Evolutionary conservation across 2,113 vertebrate species (phyloP), one percentile per base, ranked within the genome.

Genomic region (Upupa epops): DNA sequence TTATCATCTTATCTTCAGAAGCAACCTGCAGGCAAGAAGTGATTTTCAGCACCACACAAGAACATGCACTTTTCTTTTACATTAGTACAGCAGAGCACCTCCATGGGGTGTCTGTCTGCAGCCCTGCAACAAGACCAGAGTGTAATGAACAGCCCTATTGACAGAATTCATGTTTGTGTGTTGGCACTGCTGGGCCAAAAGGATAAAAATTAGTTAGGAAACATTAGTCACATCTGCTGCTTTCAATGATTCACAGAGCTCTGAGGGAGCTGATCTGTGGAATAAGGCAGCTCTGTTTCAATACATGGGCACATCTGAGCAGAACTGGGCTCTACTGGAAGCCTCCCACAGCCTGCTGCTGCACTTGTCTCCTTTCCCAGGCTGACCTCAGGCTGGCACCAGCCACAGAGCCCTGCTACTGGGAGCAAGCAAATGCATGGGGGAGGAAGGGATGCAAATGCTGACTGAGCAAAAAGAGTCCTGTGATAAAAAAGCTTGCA

Each of bases 401-500:
- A 55, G 64, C 5, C 42, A 4, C 63, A 48, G 46, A 26, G 8
- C 11, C 7, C 19, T 36, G 61, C 77, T 56, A 34, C 77, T 20
- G 32, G 46, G 20, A 88, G 28, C 20, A 13, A 88, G 28, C 20
- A 13, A 5, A 19, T 55, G 42, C 60, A 16, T 7, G 11, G 40
- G 17, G 54, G 34, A 88, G 46, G 61, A 66, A 13, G 8, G 24
- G 7, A 14, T 83, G 54, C 45, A 83, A 83, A 54, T 18, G 34
- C 55, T 82, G 80, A 46, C 56, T 26, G 29, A 77, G 42, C 20
- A 81, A 66, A 64, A 91, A 11, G 0, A 74, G 34, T 21, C 76
- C 56, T 69, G 60, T 60, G 74, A 48, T 72, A 77, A 91, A 87
- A 79, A 79, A 46, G 17, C 46, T 70, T 89, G 85, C 91, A 11